Conservation (phyloP, 30 jellyfish, hydroid and myxozoan species). For the Chrysaora quinquecirrha region DNA sequence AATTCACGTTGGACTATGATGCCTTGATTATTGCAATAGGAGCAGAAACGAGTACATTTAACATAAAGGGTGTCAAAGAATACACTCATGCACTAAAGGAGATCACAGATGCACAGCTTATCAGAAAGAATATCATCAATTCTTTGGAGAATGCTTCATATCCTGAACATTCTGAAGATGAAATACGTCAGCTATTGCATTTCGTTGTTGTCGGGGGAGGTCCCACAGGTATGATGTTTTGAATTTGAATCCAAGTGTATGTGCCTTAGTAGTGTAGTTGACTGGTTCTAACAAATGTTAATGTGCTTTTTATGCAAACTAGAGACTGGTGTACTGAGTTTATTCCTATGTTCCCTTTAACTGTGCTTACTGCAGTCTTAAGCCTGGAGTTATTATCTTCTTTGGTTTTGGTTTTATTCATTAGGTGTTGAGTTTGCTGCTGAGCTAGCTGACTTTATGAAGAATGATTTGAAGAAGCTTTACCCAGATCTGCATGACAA, state of each 20-base stretch:
- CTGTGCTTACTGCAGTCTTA: too few relatives aligned
- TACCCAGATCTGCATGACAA: constrained; percentile 83
- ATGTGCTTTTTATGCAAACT: too few relatives aligned
- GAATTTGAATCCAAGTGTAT: too few relatives aligned
- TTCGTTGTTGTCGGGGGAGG: constrained; percentile 99
- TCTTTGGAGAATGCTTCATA: constrained; percentile 88
- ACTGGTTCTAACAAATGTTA: too few relatives aligned
- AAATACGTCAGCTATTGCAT: constrained; percentile 75
- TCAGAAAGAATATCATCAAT: constrained; percentile 81
- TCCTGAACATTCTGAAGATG: constrained; percentile 93
- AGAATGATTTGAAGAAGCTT: constrained; percentile 70
- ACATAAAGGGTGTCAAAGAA: constrained; percentile 80
- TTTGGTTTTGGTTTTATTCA: too few relatives aligned
- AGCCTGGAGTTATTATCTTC: too few relatives aligned
- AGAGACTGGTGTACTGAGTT: too few relatives aligned
- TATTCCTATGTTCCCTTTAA: too few relatives aligned
- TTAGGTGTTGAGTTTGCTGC: constrained; percentile 95
- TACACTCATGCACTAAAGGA: constrained; percentile 86
- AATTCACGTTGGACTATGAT: constrained; percentile 72
- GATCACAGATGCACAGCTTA: constrained; percentile 86
- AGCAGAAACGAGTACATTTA: constrained; percentile 92
- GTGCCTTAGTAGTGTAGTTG: too few relatives aligned
- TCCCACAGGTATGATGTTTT: constrained; percentile 78
- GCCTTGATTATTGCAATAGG: constrained; percentile 90
- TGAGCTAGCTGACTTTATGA: constrained; percentile 80